These are phyloP conservation scores for Delphinapterus leucas DNA, from an alignment of 2,113 vertebrate species.

Conservation along the genomic window DNA sequence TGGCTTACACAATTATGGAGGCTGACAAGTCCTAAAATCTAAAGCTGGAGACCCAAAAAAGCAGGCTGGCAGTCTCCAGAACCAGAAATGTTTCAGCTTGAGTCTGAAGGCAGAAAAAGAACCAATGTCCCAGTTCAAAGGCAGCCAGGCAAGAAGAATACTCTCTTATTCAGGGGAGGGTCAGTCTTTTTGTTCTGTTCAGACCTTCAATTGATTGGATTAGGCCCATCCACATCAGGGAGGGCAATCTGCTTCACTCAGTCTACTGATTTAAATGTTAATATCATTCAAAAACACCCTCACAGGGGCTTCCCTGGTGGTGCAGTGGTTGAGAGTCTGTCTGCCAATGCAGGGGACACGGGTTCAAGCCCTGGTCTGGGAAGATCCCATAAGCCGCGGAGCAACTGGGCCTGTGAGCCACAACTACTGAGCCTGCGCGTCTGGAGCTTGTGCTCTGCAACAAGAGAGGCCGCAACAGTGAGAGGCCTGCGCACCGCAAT, in stretches of 20 bases:
- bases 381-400: too few relatives aligned
- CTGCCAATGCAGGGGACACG: too few relatives aligned
- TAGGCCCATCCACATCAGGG: neutral
- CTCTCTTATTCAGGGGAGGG: neutral
- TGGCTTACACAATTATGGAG: neutral
- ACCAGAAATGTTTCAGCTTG: neutral
- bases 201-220: neutral
- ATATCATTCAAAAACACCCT: neutral
- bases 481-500: too few relatives aligned
- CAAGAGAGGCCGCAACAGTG: too few relatives aligned
- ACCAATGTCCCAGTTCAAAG: neutral
- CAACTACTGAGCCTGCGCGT: too few relatives aligned
- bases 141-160: neutral
- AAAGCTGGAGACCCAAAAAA: neutral
- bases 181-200: neutral
- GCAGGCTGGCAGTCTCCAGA: neutral
- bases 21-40: neutral
- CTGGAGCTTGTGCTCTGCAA: too few relatives aligned
- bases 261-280: neutral
- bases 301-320: neutral
- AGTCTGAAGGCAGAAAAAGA: neutral
- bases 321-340: too few relatives aligned
- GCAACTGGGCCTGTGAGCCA: too few relatives aligned
- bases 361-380: too few relatives aligned
- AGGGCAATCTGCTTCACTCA: neutral